These are phyloP conservation scores for Crepidodera aurea DNA, from an alignment of 2,888 invertebrate species.

Conservation along the genomic window DNA sequence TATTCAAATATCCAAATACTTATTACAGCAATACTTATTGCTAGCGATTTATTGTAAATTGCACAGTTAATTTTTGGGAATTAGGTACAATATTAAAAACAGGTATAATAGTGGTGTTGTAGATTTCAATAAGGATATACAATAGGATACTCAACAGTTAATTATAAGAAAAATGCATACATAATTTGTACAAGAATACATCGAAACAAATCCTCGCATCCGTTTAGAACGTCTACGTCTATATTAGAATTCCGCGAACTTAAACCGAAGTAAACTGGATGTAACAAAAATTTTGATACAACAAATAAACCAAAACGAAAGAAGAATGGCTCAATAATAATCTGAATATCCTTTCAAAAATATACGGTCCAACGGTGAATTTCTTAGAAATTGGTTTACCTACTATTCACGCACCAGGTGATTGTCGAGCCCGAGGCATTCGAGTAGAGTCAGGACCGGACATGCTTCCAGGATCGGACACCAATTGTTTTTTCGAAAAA, in stretches of 20 bases:
- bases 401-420: constrained; percentile 35
- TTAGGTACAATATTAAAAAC: too few relatives aligned
- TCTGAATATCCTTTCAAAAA: constrained; percentile 19
- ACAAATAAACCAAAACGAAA: neutral
- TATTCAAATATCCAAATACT: too few relatives aligned
- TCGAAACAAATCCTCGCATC: too few relatives aligned
- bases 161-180: neutral
- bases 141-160: too few relatives aligned
- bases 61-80: too few relatives aligned
- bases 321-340: neutral
- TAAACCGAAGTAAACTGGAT: neutral
- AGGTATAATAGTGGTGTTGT: too few relatives aligned
- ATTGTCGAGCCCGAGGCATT: constrained; percentile 15
- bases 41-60: too few relatives aligned
- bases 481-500: too few relatives aligned
- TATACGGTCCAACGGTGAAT: constrained; percentile 23
- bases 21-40: too few relatives aligned
- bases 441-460: neutral
- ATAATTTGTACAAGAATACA: neutral
- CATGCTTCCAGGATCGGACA: neutral
- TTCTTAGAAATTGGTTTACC: constrained; percentile 35
- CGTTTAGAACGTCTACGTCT: neutral
- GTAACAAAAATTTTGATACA: neutral
- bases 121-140: too few relatives aligned
- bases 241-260: neutral